Evolutionary conservation across 2,888 invertebrate species (phyloP).

Genomic region (Toxonevra muliebris): DNA sequence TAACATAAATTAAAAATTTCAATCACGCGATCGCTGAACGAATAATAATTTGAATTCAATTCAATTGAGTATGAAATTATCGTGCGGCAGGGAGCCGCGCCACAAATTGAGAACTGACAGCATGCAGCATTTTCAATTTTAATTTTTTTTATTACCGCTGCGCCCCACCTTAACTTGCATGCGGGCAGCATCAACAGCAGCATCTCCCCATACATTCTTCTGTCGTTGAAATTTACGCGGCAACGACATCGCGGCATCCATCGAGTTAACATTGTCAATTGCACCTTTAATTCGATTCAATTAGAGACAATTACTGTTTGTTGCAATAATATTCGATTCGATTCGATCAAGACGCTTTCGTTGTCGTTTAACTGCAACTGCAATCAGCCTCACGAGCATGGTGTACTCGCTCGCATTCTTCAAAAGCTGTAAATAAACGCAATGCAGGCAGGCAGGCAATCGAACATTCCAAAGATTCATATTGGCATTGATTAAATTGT

Average conservation of each 20-base stretch:
- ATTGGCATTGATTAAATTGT: slow-evolving; percentile 61
- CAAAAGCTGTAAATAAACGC: too few relatives aligned
- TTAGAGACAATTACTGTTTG: slow-evolving; percentile 62
- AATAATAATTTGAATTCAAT: slow-evolving; percentile 61
- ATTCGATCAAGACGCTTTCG: slow-evolving; percentile 32
- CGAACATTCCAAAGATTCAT: too few relatives aligned
- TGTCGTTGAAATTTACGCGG: neutral
- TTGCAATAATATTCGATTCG: slow-evolving; percentile 35
- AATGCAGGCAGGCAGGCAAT: too few relatives aligned
- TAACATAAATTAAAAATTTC: slow-evolving; percentile 34
- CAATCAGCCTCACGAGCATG: too few relatives aligned
- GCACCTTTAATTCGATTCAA: slow-evolving; percentile 66
- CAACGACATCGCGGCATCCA: slow-evolving; percentile 19
- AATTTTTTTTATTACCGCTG: too few relatives aligned
- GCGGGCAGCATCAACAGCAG: too few relatives aligned
- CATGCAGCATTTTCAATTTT: too few relatives aligned
- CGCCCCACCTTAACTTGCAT: too few relatives aligned
- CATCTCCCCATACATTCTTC: neutral
- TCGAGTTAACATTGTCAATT: slow-evolving; percentile 61
- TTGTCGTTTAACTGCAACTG: too few relatives aligned
- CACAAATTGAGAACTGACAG: neutral
- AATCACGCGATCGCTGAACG: slow-evolving; percentile 47
- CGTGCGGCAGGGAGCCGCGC: slow-evolving; percentile 16
- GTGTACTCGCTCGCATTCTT: too few relatives aligned
- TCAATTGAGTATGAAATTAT: slow-evolving; percentile 47